Percentiles rank a stretch among this genome's conserved stretches.
Conservation (phyloP, 1,140 invertebrate genomes). For the Aphaenogaster ashmeadi region DNA sequence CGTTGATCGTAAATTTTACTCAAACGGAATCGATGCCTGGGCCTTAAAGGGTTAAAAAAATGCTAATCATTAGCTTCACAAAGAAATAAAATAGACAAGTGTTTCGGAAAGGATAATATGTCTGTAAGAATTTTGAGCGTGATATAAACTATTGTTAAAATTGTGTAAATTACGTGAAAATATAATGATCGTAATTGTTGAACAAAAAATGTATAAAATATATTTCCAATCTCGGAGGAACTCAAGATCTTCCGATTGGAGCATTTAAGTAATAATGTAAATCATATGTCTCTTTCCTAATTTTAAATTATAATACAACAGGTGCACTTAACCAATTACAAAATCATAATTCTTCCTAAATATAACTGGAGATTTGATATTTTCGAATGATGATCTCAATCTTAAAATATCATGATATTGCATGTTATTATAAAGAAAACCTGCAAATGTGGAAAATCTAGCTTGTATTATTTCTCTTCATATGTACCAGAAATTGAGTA, state of each 20-base stretch:
- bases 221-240: neutral
- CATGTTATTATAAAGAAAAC: neutral
- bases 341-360: neutral
- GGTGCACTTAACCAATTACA: neutral
- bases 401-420: neutral
- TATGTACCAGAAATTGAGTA: neutral
- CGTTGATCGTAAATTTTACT: too few species aligned
- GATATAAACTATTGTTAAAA: neutral
- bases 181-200: neutral
- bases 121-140: neutral
- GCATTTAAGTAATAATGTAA: neutral
- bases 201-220: neutral
- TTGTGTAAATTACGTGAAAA: neutral
- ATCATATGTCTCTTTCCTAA: neutral
- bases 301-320: neutral
- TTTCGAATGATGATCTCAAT: neutral
- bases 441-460: neutral
- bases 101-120: neutral
- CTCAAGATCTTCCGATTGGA: neutral
- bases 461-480: neutral
- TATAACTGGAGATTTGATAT: neutral
- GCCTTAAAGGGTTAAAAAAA: too few species aligned
- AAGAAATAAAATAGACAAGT: neutral
- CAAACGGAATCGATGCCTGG: too few species aligned
- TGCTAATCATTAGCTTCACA: neutral